Percentiles rank a stretch among this genome's conserved stretches.
Evolutionary conservation across 2,113 vertebrate species (phyloP).

Genomic region (Hippocampus abdominalis): DNA sequence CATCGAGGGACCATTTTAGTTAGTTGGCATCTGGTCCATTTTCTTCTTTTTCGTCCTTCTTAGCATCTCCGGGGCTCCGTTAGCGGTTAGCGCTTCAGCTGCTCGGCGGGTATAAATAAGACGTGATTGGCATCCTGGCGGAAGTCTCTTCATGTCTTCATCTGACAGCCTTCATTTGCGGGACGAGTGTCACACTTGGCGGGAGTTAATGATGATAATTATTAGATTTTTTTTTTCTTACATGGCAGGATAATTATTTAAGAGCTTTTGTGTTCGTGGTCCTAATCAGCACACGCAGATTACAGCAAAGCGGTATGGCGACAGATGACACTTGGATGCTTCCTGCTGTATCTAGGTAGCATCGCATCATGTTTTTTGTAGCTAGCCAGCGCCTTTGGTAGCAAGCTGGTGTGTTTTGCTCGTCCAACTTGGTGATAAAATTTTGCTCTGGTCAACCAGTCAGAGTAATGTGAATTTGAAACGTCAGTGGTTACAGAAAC

Average conservation of each 20-base stretch:
- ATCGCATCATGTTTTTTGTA: background rate
- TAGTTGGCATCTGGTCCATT: constrained; percentile 17
- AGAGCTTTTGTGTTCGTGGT: constrained; percentile 78
- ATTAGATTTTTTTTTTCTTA: constrained; percentile 67
- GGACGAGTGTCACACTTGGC: constrained; percentile 76
- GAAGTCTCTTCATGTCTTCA: constrained; percentile 39
- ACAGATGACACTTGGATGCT: constrained; percentile 73
- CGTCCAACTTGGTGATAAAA: no score
- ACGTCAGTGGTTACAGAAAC: no score
- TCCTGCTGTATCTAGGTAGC: constrained; percentile 58
- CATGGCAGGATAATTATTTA: constrained; percentile 81
- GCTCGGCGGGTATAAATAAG: constrained; percentile 66
- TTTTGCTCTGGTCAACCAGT: no score
- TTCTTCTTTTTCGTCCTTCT: constrained; percentile 21
- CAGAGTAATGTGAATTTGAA: background rate
- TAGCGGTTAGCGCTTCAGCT: constrained; percentile 48
- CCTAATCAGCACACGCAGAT: constrained; percentile 82
- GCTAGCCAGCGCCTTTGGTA: background rate
- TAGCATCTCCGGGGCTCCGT: constrained; percentile 42
- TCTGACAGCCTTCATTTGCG: constrained; percentile 74
- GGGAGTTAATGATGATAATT: constrained; percentile 82
- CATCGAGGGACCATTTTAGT: background rate
- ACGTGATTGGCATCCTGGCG: constrained; percentile 65
- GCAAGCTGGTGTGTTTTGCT: background rate
- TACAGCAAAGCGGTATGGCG: constrained; percentile 78